These are phyloP conservation scores for Athripsodes cinereus DNA, from an alignment of 2,888 invertebrate species.

Conservation along the genomic window DNA sequence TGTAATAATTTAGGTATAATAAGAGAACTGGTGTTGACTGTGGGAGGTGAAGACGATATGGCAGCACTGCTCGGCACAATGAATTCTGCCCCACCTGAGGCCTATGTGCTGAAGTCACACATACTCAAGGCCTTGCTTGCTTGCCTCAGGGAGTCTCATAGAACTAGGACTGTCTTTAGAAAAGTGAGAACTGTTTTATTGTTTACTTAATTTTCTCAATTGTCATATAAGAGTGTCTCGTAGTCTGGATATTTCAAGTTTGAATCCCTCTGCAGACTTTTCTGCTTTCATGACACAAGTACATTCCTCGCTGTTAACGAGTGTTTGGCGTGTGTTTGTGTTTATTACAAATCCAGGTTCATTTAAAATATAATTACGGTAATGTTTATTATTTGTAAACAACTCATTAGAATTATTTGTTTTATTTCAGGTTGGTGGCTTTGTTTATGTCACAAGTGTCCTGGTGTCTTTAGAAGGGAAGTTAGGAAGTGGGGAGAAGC, in stretches of 20 bases:
- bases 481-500: conserved; percentile 45
- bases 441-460: conserved; percentile 95
- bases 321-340: too few relatives aligned
- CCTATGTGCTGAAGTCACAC: conserved; percentile 80
- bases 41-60: conserved; percentile 96
- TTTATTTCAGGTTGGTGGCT: conserved; percentile 73
- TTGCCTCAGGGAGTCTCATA: conserved; percentile 92
- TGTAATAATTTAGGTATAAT: conserved; percentile 72
- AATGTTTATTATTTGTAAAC: neutral
- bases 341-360: neutral
- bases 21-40: conserved; percentile 80
- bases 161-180: conserved; percentile 92
- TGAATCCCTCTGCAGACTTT: too few relatives aligned
- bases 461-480: conserved; percentile 87
- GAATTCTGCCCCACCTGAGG: conserved; percentile 80
- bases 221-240: too few relatives aligned
- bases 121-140: conserved; percentile 82
- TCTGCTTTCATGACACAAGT: too few relatives aligned
- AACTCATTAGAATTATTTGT: neutral
- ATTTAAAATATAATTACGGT: neutral
- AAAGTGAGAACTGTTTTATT: conserved; percentile 52
- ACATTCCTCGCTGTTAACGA: too few relatives aligned
- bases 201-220: neutral
- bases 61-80: conserved; percentile 84
- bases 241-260: too few relatives aligned